Conservation (phyloP, 2,888 invertebrate species). For the Callyntrura guangdongensis region DNA sequence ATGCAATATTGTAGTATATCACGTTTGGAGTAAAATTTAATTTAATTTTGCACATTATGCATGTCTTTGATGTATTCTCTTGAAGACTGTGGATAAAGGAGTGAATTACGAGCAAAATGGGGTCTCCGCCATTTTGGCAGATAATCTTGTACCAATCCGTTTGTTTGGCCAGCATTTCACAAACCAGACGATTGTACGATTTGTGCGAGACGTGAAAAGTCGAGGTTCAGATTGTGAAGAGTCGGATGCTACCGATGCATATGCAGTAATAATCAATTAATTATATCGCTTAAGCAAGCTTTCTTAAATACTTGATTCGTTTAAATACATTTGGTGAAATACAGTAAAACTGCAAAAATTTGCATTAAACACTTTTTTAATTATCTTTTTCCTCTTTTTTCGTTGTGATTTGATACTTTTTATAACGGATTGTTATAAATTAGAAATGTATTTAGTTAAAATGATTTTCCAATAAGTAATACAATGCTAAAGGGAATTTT, state of each 20-base stretch:
- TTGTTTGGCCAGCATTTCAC: conserved; percentile 83
- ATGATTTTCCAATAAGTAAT: too few relatives aligned
- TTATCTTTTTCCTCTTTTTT: too few relatives aligned
- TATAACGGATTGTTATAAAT: too few relatives aligned
- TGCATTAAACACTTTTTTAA: too few relatives aligned
- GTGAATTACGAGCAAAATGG: conserved; percentile 82
- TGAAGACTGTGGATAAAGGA: conserved; percentile 81
- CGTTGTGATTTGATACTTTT: too few relatives aligned
- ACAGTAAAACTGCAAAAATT: too few relatives aligned
- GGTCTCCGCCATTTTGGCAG: conserved; percentile 81
- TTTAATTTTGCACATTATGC: conserved; percentile 6
- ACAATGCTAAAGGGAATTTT: too few relatives aligned
- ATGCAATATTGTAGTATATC: too few relatives aligned
- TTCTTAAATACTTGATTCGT: not conserved
- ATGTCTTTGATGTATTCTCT: conserved; percentile 8
- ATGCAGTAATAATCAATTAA: conserved; percentile 75
- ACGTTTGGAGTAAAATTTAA: not conserved
- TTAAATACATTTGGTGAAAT: not conserved
- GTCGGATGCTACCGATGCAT: conserved; percentile 78
- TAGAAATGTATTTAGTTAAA: too few relatives aligned
- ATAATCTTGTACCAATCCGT: conserved; percentile 79
- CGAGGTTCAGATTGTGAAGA: conserved; percentile 82
- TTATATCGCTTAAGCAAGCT: not conserved
- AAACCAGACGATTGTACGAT: conserved; percentile 82
- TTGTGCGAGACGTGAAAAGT: conserved; percentile 80